Evolutionary conservation across 2,113 vertebrate genomes (phyloP).

Genomic region (Willisornis vidua): DNA sequence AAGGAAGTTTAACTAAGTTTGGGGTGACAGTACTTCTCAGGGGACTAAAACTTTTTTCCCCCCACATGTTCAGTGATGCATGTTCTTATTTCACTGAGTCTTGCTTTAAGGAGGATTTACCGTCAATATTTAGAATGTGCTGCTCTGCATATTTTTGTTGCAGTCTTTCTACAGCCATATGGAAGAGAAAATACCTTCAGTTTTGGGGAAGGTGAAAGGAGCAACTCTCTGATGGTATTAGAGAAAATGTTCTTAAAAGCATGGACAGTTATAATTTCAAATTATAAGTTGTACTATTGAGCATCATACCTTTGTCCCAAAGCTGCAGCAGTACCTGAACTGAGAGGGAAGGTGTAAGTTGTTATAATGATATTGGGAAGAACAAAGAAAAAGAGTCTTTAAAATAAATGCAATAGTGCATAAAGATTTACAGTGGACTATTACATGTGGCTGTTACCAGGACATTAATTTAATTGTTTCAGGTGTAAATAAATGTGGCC

Average conservation of each 20-base stretch:
- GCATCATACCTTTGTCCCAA: not conserved
- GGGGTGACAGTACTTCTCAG: not conserved
- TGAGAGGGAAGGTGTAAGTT: not conserved
- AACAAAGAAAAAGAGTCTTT: not conserved
- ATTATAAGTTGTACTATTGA: not conserved
- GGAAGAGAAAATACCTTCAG: not conserved
- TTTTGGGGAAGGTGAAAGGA: not conserved
- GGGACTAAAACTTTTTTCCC: not conserved
- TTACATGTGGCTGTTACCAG: not conserved
- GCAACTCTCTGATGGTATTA: not conserved
- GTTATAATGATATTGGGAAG: not conserved
- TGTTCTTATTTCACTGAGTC: not conserved
- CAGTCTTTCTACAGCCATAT: not conserved
- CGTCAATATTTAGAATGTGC: not conserved
- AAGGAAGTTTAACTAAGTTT: not conserved
- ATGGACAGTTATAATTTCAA: not conserved
- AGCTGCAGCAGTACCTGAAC: not conserved
- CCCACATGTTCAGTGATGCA: not conserved
- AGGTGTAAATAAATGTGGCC: not conserved
- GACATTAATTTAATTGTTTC: slow-evolving; percentile 5
- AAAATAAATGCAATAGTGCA: not conserved
- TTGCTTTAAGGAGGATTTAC: not conserved
- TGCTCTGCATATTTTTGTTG: not conserved
- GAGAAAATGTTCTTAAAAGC: not conserved
- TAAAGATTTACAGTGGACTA: not conserved